A percentile compares a stretch with the other conserved stretches of the same genome.
Conservation (phyloP, 2,113 vertebrate species). For the Illadopsis cleaveri region DNA sequence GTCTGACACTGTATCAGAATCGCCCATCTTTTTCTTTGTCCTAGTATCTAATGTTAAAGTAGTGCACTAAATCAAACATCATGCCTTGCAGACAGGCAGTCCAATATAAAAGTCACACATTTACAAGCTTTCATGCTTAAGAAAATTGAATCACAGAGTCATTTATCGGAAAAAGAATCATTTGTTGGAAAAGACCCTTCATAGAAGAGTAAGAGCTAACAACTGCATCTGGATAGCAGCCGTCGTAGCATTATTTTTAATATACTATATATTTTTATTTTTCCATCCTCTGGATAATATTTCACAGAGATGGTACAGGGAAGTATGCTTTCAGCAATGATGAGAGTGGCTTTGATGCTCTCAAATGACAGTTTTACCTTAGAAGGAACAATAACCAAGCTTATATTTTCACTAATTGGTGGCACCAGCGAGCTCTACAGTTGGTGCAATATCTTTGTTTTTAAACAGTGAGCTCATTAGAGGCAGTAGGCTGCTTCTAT, state of each 20-base stretch:
- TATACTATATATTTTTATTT: not conserved
- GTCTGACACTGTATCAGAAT: not conserved
- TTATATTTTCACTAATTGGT: constrained; percentile 38
- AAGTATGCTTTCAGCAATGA: not conserved
- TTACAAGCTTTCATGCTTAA: not conserved
- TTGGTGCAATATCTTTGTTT: constrained; percentile 52
- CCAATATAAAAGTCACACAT: not conserved
- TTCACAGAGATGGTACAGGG: not conserved
- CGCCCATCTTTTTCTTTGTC: not conserved
- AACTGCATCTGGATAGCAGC: not conserved
- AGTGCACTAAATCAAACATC: not conserved
- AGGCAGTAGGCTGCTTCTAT: constrained; percentile 25
- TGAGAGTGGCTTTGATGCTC: constrained; percentile 22
- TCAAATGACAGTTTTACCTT: constrained; percentile 45
- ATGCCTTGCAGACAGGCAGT: not conserved
- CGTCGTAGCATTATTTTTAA: not conserved
- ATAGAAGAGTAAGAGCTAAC: not conserved
- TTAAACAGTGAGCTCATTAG: constrained; percentile 50
- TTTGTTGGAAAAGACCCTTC: not conserved
- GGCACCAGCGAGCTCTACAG: not conserved
- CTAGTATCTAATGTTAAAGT: not conserved
- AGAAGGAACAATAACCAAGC: constrained; percentile 21
- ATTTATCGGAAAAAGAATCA: not conserved
- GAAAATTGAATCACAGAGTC: not conserved
- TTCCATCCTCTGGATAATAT: not conserved